Conservation (phyloP, 2,797 vertebrate genomes). For the Anguilla pacifica region DNA sequence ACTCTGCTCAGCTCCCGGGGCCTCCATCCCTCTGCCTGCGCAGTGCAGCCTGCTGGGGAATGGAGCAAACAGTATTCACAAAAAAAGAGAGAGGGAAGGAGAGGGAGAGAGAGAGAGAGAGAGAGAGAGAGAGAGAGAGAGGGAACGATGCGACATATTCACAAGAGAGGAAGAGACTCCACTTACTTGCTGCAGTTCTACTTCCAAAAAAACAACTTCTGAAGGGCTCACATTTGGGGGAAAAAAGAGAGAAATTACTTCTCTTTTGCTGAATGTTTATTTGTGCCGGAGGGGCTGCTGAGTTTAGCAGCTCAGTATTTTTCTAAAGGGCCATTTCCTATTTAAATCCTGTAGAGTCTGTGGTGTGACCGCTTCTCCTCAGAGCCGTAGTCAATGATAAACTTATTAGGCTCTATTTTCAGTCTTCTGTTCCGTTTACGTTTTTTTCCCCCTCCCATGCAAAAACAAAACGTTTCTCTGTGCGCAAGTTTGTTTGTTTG, state of each 20-base stretch:
- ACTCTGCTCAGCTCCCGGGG: too few species aligned
- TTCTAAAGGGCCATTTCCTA: background rate
- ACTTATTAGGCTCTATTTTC: constrained; percentile 36
- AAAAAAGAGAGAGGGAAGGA: background rate
- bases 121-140: background rate
- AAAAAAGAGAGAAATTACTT: background rate
- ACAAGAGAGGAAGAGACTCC: background rate
- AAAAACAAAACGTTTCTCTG: constrained; percentile 16
- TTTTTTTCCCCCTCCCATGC: background rate
- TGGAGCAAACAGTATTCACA: background rate
- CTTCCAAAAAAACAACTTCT: background rate
- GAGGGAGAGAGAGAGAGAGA: background rate
- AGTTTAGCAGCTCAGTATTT: background rate
- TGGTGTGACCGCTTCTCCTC: constrained; percentile 37
- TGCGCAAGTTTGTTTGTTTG: constrained; percentile 23
- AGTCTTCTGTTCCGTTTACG: background rate
- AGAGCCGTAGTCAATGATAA: constrained; percentile 30
- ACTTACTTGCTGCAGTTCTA: background rate
- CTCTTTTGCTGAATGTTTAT: background rate
- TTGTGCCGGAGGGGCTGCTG: background rate
- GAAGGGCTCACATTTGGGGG: background rate
- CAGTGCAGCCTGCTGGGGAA: background rate
- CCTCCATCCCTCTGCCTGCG: too few species aligned
- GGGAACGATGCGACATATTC: too few species aligned
- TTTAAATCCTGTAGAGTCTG: constrained; percentile 9